phyloP scores from a whole-genome alignment of 2,888 invertebrate genomes.

The Lochmaea capreae region DNA sequence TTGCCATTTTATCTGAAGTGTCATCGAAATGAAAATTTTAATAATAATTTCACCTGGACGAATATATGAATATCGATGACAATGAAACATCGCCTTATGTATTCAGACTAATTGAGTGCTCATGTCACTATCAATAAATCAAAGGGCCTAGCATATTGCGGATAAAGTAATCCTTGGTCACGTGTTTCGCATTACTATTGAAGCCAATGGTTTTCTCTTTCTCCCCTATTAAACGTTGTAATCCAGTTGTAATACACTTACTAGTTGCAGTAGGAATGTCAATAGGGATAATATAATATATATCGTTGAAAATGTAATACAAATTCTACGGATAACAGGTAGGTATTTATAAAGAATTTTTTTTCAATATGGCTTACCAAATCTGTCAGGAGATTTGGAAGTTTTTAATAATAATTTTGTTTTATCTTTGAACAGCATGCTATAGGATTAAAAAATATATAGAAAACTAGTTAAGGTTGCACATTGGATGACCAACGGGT shows the following conservation, averaged over 20 bases:
- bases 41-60: constrained; percentile 15
- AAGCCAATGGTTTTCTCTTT: constrained; percentile 53
- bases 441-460: too few relatives aligned
- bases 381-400: neutral
- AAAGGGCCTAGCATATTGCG: constrained; percentile 60
- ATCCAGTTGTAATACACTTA: constrained; percentile 57
- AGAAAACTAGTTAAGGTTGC: too few relatives aligned
- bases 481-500: too few relatives aligned
- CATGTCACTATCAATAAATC: constrained; percentile 63
- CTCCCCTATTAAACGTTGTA: constrained; percentile 47
- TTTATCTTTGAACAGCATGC: neutral
- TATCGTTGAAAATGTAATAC: constrained; percentile 22
- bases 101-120: constrained; percentile 59
- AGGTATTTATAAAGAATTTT: neutral
- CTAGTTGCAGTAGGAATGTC: constrained; percentile 49
- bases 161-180: constrained; percentile 59
- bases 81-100: constrained; percentile 38
- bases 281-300: constrained; percentile 13
- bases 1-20: too few relatives aligned
- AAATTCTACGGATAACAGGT: constrained; percentile 3
- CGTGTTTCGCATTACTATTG: constrained; percentile 60
- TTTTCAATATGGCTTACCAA: neutral
- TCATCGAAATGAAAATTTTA: neutral
- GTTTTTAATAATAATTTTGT: neutral
- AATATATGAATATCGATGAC: constrained; percentile 21